Conservation (phyloP, 2,113 vertebrate species). For the Enhydra lutris region DNA sequence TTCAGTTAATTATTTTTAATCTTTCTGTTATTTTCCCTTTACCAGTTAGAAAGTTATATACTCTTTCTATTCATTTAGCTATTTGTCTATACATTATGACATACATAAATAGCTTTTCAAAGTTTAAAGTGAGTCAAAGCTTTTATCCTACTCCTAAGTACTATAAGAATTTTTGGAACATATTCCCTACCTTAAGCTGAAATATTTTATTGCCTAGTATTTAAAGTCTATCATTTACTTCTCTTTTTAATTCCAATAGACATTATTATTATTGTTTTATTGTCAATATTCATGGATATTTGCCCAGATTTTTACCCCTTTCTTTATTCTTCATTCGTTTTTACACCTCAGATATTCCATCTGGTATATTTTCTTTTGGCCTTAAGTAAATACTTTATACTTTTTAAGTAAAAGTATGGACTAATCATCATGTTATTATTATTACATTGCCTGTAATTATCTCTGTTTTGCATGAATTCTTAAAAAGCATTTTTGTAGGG, state of each 20-base stretch:
- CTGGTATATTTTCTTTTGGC: background rate
- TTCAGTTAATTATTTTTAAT: background rate
- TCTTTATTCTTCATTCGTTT: background rate
- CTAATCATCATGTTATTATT: background rate
- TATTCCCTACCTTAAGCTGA: background rate
- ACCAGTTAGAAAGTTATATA: background rate
- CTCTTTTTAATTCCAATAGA: background rate
- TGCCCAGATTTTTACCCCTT: background rate
- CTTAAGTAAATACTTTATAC: background rate
- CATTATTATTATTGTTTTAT: background rate
- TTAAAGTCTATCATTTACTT: background rate
- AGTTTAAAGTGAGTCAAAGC: background rate
- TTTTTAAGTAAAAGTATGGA: background rate
- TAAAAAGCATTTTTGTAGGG: background rate
- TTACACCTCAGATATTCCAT: background rate
- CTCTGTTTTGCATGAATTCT: background rate
- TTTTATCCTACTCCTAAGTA: background rate
- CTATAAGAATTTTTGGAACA: background rate
- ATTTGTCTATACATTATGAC: background rate
- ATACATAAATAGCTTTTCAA: background rate
- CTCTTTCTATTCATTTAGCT: background rate
- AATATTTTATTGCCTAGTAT: background rate
- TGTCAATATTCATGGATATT: background rate
- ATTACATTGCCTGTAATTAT: background rate
- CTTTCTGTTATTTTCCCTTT: background rate